phyloP scores from a whole-genome alignment of 2,888 invertebrate genomes.

The Lamproptera curius region DNA sequence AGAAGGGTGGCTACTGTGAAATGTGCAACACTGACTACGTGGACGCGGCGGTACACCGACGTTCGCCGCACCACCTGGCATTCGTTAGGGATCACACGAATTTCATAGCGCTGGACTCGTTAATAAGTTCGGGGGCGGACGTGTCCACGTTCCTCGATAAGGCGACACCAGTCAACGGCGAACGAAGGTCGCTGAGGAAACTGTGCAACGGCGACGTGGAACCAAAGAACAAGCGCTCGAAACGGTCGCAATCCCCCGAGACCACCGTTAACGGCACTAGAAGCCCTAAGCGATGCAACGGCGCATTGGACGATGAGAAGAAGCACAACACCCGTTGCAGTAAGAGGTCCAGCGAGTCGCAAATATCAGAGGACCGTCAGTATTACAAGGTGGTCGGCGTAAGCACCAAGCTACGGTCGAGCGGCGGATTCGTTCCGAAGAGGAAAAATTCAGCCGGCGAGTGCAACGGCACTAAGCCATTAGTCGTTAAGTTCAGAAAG shows the following conservation, averaged over 20 bases:
- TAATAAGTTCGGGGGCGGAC: slow-evolving; percentile 82
- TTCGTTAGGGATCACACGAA: slow-evolving; percentile 86
- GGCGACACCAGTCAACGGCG: slow-evolving; percentile 64
- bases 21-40: slow-evolving; percentile 87
- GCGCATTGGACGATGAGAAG: slow-evolving; percentile 48
- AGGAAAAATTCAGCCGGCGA: slow-evolving; percentile 61
- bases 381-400: slow-evolving; percentile 87
- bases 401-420: slow-evolving; percentile 82
- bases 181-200: slow-evolving; percentile 56
- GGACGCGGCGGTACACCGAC: slow-evolving; percentile 83
- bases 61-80: slow-evolving; percentile 85
- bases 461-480: slow-evolving; percentile 74
- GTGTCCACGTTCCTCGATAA: slow-evolving; percentile 83
- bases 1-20: slow-evolving; percentile 85
- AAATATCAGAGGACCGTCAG: slow-evolving; percentile 53
- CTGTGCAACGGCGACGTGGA: slow-evolving; percentile 60
- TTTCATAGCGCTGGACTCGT: slow-evolving; percentile 85
- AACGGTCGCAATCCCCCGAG: slow-evolving; percentile 52
- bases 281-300: slow-evolving; percentile 52
- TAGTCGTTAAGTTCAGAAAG: slow-evolving; percentile 87
- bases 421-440: slow-evolving; percentile 60
- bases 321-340: slow-evolving; percentile 58
- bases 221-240: slow-evolving; percentile 43
- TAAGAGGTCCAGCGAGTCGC: slow-evolving; percentile 41
- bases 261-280: slow-evolving; percentile 44